Evolutionary conservation across 2,113 vertebrate genomes (phyloP).

Genomic region (Tichodroma muraria): DNA sequence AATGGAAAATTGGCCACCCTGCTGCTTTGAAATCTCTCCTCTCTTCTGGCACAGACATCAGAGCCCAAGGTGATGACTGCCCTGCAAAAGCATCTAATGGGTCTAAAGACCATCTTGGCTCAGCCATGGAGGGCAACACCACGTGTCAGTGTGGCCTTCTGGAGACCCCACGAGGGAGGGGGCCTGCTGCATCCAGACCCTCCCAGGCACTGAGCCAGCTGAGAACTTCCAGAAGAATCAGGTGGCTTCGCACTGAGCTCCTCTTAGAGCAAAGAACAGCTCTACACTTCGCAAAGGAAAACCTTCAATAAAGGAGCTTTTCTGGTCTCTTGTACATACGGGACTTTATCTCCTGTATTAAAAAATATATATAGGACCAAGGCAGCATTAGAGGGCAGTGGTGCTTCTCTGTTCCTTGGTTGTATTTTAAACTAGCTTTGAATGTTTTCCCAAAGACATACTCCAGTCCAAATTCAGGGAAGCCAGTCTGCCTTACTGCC

Average conservation of each 20-base stretch:
- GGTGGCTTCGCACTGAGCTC: background rate
- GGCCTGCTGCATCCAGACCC: background rate
- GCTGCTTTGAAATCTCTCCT: background rate
- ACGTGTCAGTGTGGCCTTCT: fast-evolving
- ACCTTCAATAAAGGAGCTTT: background rate
- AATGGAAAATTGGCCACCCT: background rate
- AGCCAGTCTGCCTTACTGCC: background rate
- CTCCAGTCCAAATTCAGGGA: background rate
- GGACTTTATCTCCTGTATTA: background rate
- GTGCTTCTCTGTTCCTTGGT: background rate
- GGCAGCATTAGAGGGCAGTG: background rate
- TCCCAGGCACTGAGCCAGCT: background rate
- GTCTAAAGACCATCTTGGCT: background rate
- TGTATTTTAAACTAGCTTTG: background rate
- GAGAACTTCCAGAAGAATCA: background rate
- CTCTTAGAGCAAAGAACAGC: background rate
- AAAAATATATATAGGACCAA: background rate
- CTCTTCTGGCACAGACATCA: background rate
- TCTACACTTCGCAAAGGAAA: background rate
- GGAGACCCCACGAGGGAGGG: background rate
- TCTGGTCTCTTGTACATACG: background rate
- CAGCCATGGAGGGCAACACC: background rate
- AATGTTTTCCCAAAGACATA: background rate
- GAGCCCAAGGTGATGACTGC: background rate
- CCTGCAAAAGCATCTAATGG: background rate